These are phyloP conservation scores for Oreochromis niloticus DNA, from an alignment of 2,113 vertebrate species.

Conservation along the genomic window DNA sequence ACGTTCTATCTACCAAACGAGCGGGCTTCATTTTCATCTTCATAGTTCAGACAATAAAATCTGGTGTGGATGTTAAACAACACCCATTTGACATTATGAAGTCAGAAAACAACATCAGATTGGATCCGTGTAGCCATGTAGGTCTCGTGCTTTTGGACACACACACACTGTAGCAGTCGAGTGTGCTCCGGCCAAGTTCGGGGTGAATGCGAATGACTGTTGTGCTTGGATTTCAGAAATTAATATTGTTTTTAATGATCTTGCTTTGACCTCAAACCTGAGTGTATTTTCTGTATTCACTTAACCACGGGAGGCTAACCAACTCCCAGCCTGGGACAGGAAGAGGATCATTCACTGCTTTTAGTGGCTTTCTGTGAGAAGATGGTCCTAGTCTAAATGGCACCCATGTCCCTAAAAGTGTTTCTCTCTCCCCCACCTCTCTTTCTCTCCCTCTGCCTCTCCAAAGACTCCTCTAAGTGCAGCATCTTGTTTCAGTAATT, in stretches of 20 bases:
- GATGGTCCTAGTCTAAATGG: slow-evolving; percentile 72
- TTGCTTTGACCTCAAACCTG: slow-evolving; percentile 62
- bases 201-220: not conserved
- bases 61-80: slow-evolving; percentile 69
- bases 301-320: slow-evolving; percentile 64
- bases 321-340: slow-evolving; percentile 55
- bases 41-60: slow-evolving; percentile 70
- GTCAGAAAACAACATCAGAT: slow-evolving; percentile 12
- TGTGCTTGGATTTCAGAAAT: slow-evolving; percentile 9
- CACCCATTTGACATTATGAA: slow-evolving; percentile 57
- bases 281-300: slow-evolving; percentile 43
- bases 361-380: slow-evolving; percentile 71
- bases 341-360: slow-evolving; percentile 71
- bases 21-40: slow-evolving; percentile 75
- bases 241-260: slow-evolving; percentile 53
- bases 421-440: slow-evolving; percentile 54
- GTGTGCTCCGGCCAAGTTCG: not conserved
- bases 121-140: not conserved
- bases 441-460: slow-evolving; percentile 55
- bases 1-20: slow-evolving; percentile 72
- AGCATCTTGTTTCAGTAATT: slow-evolving; percentile 81
- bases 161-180: not conserved
- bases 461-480: slow-evolving; percentile 76
- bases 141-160: not conserved
- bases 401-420: slow-evolving; percentile 77